Evolutionary conservation across 2,797 vertebrate species (phyloP).

Genomic region (Podarcis lilfordi): DNA sequence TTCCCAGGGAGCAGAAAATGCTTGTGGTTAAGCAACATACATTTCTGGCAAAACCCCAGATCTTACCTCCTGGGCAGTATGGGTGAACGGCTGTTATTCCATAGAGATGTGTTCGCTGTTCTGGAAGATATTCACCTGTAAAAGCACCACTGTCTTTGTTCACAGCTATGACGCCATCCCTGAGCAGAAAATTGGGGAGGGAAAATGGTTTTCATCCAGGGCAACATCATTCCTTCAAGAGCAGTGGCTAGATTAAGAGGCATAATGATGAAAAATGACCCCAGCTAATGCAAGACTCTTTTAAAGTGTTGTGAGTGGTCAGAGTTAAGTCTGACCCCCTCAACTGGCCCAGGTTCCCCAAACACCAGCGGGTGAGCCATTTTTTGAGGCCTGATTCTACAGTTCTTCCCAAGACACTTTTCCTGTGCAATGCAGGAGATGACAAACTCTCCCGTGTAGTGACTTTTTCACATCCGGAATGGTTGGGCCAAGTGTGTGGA

Average conservation of each 20-base stretch:
- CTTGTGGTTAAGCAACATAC: neutral
- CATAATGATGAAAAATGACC: no score
- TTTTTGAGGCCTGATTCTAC: neutral
- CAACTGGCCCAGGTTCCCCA: neutral
- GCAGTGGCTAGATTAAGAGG: accelerated
- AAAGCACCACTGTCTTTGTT: slow-evolving; percentile 85
- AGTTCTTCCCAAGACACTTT: neutral
- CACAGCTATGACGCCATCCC: slow-evolving; percentile 92
- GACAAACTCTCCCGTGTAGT: accelerated
- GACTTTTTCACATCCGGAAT: neutral
- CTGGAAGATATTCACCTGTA: slow-evolving; percentile 91
- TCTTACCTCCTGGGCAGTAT: slow-evolving; percentile 90
- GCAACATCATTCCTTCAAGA: neutral
- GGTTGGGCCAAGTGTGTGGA: neutral
- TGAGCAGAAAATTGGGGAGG: slow-evolving; percentile 57
- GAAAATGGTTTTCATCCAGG: neutral
- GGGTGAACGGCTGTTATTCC: slow-evolving; percentile 91
- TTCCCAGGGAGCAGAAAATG: neutral
- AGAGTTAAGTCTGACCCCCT: neutral
- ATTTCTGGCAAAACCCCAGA: neutral
- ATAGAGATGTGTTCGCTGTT: slow-evolving; percentile 95
- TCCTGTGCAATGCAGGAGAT: no score
- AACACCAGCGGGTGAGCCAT: neutral
- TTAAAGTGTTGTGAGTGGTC: neutral
- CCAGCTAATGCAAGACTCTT: neutral